phyloP scores from a whole-genome alignment of 92 coral and sea anemone species.

The Galaxea fascicularis region DNA sequence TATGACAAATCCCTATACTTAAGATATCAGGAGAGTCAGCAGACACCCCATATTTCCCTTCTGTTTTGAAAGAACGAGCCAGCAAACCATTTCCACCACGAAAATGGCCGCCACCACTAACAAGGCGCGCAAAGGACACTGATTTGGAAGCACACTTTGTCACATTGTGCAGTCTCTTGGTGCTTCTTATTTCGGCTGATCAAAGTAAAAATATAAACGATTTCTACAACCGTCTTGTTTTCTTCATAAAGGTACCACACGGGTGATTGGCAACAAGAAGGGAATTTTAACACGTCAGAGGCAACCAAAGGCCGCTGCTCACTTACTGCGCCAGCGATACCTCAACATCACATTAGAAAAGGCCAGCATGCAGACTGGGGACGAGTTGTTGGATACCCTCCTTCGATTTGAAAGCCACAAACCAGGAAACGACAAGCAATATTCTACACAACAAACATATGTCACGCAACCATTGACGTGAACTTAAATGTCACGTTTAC shows the following conservation, averaged over 20 bases:
- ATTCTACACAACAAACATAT: slow-evolving; percentile 11
- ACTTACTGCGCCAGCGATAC: slow-evolving; percentile 83
- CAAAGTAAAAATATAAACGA: background rate
- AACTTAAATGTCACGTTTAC: background rate
- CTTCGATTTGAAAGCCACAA: slow-evolving; percentile 77
- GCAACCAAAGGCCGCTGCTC: slow-evolving; percentile 92
- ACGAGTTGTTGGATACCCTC: slow-evolving; percentile 84
- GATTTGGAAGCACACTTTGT: too few relatives aligned
- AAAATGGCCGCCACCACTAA: too few relatives aligned
- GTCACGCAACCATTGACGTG: background rate
- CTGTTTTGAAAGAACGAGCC: too few relatives aligned
- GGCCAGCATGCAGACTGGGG: slow-evolving; percentile 77
- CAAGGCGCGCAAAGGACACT: too few relatives aligned
- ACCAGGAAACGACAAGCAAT: slow-evolving; percentile 24
- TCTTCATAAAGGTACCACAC: slow-evolving; percentile 67
- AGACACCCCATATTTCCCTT: too few relatives aligned
- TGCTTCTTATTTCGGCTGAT: too few relatives aligned
- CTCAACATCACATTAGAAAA: slow-evolving; percentile 69
- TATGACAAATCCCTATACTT: too few relatives aligned
- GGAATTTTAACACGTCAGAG: slow-evolving; percentile 91
- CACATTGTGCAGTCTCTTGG: too few relatives aligned
- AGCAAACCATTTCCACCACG: too few relatives aligned
- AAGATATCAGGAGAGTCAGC: too few relatives aligned
- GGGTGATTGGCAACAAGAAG: slow-evolving; percentile 87
- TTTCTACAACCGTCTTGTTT: background rate